Base-by-base conservation (phyloP, 2,113 vertebrate genomes). In the Rostratula benghalensis region DNA sequence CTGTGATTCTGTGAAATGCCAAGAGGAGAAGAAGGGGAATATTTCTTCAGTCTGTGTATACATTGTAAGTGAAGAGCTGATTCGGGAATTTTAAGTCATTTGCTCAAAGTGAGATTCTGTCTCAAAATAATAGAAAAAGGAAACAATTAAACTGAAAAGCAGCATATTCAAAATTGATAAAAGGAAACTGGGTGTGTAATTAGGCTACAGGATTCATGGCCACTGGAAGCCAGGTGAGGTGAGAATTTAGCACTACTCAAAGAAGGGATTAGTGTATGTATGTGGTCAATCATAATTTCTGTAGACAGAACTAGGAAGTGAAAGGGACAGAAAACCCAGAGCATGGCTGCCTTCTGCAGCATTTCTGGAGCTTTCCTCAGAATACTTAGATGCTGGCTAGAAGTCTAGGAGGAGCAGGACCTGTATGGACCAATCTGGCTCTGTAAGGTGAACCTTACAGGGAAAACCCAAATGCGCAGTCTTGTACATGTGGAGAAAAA, bases 301-400 rank as follows among this genome's bases (percentile, higher is more conserved):
- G 37, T n/a, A 31, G 56, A 45, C 43, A 82, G 37, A 89, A 43
- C 13, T 45, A 18, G 61, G 41, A 53, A 35, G 37, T 50, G 41
- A 50, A 80, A 73, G 30, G 39, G 24, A 25, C 12, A 48, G 23
- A 81, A 95, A 87, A 41, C 14, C 5, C 24, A 7, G 23, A 78
- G 27, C 21, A 53, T 0, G 0, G 6, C 19, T 64, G 53, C 23
- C 14, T 60, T 46, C 74, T 82, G 28, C 50, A 82, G 48, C 39
- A 17, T 73, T 87, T 79, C 78, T 94, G 57, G 43, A 63, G 48
- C 7, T 90, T 50, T 82, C 21, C 74, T 91, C 53, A 37, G 27
- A 41, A 54, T 68, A 22, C 8, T 27, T 56, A 22, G 35, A 10
- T 64, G 35, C 20, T 87, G 20, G 37, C 25, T 19, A 45, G 3